A percentile compares a stretch with the other conserved stretches of the same genome.
phyloP scores from a whole-genome alignment of 2,113 vertebrate genomes.

The Notiomystis cincta region DNA sequence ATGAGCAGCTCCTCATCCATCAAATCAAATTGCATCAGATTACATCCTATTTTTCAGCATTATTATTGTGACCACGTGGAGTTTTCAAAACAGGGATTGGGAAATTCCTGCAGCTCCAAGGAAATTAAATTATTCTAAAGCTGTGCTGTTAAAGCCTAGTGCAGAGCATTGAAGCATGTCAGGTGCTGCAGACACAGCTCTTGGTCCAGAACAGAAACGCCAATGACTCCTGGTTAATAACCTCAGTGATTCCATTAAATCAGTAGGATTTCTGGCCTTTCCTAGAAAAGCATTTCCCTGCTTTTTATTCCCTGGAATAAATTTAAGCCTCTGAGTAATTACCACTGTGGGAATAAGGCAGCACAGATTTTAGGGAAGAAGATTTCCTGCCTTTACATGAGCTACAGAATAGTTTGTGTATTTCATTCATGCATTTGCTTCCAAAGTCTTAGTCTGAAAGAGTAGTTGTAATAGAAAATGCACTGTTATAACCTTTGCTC shows the following conservation, averaged over 20 bases:
- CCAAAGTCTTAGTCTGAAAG: background rate
- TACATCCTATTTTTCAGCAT: background rate
- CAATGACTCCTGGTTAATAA: fast-evolving
- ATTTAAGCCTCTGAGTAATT: background rate
- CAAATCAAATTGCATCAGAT: background rate
- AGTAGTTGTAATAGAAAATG: background rate
- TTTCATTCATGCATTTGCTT: background rate
- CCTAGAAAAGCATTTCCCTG: background rate
- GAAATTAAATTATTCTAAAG: background rate
- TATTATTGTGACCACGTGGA: background rate
- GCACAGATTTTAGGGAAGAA: background rate
- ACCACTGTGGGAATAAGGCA: background rate
- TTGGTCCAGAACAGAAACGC: background rate
- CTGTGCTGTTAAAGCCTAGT: background rate
- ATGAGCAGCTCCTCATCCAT: background rate
- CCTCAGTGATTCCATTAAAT: background rate
- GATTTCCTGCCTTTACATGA: background rate
- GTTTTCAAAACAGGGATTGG: background rate
- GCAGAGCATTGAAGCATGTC: background rate
- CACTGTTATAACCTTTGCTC: background rate
- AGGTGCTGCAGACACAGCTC: background rate
- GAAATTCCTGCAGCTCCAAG: background rate
- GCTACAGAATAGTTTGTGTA: background rate
- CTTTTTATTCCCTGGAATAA: background rate
- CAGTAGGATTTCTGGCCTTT: background rate